These are phyloP conservation scores for Chaetophractus vellerosus DNA, from an alignment of 2,797 vertebrate species.

Conservation along the genomic window DNA sequence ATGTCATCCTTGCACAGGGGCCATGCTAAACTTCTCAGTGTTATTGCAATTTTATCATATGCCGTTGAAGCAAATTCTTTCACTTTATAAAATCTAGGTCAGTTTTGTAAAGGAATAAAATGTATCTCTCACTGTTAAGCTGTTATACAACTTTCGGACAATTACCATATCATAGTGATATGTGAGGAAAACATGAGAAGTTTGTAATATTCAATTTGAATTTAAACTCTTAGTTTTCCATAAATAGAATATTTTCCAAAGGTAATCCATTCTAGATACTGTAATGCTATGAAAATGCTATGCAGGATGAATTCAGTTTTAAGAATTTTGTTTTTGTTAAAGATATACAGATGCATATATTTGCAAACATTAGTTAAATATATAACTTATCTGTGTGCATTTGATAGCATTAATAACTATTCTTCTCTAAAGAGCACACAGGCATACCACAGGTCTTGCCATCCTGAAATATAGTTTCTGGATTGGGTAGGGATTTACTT, in stretches of 20 bases:
- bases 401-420: not conserved
- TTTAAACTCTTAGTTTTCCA: not conserved
- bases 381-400: not conserved
- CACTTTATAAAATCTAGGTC: not conserved
- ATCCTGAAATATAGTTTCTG: not conserved
- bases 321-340: conserved; percentile 44
- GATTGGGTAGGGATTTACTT: not conserved
- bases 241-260: not conserved
- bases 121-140: not conserved
- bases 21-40: no score
- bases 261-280: not conserved
- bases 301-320: conserved; percentile 12
- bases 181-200: not conserved
- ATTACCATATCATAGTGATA: not conserved
- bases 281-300: not conserved
- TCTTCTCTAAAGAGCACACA: not conserved
- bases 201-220: conserved; percentile 28
- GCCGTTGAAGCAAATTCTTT: not conserved
- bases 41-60: no score
- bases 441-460: not conserved
- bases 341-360: not conserved
- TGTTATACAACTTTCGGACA: not conserved
- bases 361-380: not conserved
- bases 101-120: conserved; percentile 22
- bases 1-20: no score